A percentile compares a stretch with the other conserved stretches of the same genome.
Evolutionary conservation across 2,888 invertebrate genomes (phyloP).

Genomic region (Hirtodrosophila alboralis): DNA sequence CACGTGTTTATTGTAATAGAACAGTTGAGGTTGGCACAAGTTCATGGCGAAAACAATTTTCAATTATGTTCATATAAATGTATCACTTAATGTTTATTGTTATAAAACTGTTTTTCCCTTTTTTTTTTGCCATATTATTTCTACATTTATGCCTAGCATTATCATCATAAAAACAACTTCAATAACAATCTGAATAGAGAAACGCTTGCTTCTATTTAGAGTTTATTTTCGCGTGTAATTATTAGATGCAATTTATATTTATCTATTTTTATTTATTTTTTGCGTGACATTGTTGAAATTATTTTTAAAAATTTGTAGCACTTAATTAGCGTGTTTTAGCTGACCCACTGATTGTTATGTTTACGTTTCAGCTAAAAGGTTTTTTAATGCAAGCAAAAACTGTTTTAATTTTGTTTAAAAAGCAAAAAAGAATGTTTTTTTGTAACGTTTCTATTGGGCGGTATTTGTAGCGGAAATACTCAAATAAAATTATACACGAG

Average conservation of each 20-base stretch:
- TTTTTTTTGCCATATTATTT: constrained; percentile 7
- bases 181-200: constrained; percentile 8
- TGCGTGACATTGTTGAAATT: constrained; percentile 36
- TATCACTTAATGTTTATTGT: constrained; percentile 21
- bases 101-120: constrained; percentile 25
- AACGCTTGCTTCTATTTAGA: constrained; percentile 19
- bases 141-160: constrained; percentile 13
- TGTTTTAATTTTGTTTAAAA: constrained; percentile 1
- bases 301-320: constrained; percentile 7
- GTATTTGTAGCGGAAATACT: constrained; percentile 10
- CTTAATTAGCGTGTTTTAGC: constrained; percentile 31
- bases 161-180: constrained; percentile 12
- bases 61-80: constrained; percentile 43
- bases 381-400: constrained; percentile 20
- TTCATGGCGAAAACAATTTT: constrained; percentile 74
- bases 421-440: neutral
- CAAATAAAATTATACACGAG: constrained; percentile 5
- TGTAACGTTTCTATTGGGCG: neutral
- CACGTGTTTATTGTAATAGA: constrained; percentile 31
- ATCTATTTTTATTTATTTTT: constrained; percentile 28
- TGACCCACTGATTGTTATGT: constrained; percentile 22
- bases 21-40: constrained; percentile 43
- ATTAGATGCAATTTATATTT: constrained; percentile 39
- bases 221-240: constrained; percentile 52
- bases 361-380: constrained; percentile 28